Conservation (phyloP, 2,888 invertebrate species). For the Lasioglossum pauxillum region DNA sequence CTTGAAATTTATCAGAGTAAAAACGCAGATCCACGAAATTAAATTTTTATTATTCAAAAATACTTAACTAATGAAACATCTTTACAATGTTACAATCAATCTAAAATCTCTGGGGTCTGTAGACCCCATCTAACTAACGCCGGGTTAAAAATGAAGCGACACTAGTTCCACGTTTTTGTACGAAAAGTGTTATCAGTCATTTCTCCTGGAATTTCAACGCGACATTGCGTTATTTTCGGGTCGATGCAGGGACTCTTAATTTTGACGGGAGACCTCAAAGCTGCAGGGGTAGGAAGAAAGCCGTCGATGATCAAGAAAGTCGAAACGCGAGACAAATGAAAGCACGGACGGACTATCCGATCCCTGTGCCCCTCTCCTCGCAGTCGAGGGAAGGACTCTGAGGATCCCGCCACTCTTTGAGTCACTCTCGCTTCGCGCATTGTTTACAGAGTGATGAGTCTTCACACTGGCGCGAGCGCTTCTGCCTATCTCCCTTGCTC, state of each 20-base stretch:
- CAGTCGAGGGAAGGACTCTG: slow-evolving; percentile 66
- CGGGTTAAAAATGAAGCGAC: too few relatives aligned
- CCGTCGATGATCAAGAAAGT: slow-evolving; percentile 54
- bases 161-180: too few relatives aligned
- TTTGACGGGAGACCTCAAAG: slow-evolving; percentile 21
- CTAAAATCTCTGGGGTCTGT: too few relatives aligned
- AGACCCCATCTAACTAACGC: too few relatives aligned
- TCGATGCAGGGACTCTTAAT: background rate
- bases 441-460: slow-evolving; percentile 84
- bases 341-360: slow-evolving; percentile 50
- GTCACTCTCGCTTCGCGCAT: slow-evolving; percentile 81
- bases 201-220: too few relatives aligned
- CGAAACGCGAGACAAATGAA: slow-evolving; percentile 66
- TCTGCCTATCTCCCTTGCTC: slow-evolving; percentile 67
- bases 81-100: too few relatives aligned
- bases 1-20: too few relatives aligned
- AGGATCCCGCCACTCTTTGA: slow-evolving; percentile 78
- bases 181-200: too few relatives aligned
- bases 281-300: background rate
- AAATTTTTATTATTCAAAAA: too few relatives aligned
- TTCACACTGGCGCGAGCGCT: slow-evolving; percentile 80
- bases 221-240: background rate
- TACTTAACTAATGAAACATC: too few relatives aligned
- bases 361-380: slow-evolving; percentile 50
- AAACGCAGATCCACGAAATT: too few relatives aligned